Evolutionary conservation across 2,113 vertebrate genomes (phyloP).

Genomic region (Acanthisitta chloris): DNA sequence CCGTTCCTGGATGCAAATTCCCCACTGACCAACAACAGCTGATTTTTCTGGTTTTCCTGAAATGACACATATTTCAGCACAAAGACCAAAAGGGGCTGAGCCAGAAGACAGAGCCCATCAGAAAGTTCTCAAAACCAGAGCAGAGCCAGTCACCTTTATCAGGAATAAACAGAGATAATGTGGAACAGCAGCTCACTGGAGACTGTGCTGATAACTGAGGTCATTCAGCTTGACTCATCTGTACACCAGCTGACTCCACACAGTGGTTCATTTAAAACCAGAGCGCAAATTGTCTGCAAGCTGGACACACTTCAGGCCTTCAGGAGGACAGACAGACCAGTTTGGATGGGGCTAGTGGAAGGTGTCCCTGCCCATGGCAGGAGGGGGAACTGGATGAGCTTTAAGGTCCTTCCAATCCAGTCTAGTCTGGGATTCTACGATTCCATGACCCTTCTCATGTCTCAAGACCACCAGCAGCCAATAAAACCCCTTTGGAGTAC

Average conservation of each 20-base stretch:
- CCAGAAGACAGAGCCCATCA: neutral
- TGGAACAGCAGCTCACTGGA: neutral
- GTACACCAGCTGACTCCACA: neutral
- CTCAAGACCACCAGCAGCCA: neutral
- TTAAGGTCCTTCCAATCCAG: neutral
- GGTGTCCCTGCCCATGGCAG: neutral
- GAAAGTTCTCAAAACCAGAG: neutral
- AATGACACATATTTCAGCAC: neutral
- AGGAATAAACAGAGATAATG: slow-evolving; percentile 14
- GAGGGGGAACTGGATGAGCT: neutral
- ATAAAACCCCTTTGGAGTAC: neutral
- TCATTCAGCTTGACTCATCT: neutral
- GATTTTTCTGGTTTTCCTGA: neutral
- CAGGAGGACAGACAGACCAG: neutral
- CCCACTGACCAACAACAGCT: neutral
- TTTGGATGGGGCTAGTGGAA: neutral
- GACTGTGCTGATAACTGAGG: neutral
- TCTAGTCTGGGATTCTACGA: neutral
- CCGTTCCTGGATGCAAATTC: neutral
- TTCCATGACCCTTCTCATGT: neutral
- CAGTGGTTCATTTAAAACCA: neutral
- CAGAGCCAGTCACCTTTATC: neutral
- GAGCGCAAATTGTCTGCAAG: neutral
- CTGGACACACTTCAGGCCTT: neutral
- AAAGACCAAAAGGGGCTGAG: neutral